These are phyloP conservation scores for Orientallactaga sibirica DNA, from an alignment of 2,797 vertebrate genomes.

Conservation along the genomic window DNA sequence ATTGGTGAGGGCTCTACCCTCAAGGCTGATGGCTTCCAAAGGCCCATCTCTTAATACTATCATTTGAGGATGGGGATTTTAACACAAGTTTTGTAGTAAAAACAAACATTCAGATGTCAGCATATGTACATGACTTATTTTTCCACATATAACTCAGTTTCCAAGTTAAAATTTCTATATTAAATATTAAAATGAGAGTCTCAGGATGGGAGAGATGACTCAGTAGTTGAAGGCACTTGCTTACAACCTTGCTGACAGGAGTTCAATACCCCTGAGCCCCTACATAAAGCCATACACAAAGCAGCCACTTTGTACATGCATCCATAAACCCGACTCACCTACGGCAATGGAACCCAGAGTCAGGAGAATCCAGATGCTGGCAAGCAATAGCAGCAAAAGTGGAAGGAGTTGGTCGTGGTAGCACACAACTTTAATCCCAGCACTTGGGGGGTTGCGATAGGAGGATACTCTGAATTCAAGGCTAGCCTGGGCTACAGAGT, in stretches of 20 bases:
- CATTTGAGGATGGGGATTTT: neutral
- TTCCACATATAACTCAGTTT: conserved; percentile 16
- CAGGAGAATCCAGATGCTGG: too few relatives aligned
- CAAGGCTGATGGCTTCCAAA: neutral
- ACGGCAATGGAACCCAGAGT: too few relatives aligned
- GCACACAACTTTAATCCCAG: too few relatives aligned
- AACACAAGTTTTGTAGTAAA: neutral
- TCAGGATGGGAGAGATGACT: neutral
- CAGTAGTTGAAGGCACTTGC: too few relatives aligned
- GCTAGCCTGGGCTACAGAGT: too few relatives aligned
- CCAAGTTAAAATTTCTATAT: conserved; percentile 6
- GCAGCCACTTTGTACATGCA: too few relatives aligned
- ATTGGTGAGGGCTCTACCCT: neutral
- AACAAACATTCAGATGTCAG: neutral
- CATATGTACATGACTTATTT: conserved; percentile 18
- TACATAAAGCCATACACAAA: too few relatives aligned
- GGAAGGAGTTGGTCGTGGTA: too few relatives aligned
- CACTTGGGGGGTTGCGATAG: too few relatives aligned
- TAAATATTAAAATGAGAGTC: conserved; percentile 56
- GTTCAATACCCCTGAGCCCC: neutral
- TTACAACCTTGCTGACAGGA: neutral
- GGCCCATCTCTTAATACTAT: neutral
- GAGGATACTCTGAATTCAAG: too few relatives aligned
- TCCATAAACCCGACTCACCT: too few relatives aligned
- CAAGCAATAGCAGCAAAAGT: too few relatives aligned